phyloP scores from a whole-genome alignment of 1,140 invertebrate genomes.

The Trissolcus basalis region DNA sequence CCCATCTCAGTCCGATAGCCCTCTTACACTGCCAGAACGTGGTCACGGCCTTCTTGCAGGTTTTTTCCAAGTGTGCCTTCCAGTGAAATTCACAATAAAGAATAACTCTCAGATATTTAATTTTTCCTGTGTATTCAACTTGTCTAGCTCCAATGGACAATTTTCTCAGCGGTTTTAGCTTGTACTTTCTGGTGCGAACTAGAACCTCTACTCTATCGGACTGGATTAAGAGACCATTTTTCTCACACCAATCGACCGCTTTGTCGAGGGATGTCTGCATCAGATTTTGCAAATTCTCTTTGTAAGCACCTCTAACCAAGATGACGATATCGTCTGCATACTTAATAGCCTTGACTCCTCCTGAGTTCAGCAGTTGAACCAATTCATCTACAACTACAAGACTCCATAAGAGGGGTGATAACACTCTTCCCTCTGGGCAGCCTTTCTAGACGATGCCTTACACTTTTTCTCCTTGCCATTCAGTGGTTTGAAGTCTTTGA shows the following conservation, averaged over 20 bases:
- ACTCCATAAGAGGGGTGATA: conserved; percentile 16
- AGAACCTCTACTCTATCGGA: background rate
- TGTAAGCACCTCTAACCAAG: too few relatives aligned
- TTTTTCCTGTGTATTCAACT: background rate
- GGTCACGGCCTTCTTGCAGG: conserved; percentile 2
- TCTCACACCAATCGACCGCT: background rate
- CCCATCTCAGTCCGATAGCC: too few relatives aligned
- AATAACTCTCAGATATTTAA: too few relatives aligned
- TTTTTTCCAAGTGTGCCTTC: background rate
- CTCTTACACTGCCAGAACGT: conserved; percentile 21
- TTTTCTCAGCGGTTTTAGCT: too few relatives aligned
- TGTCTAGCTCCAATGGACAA: conserved; percentile 1
- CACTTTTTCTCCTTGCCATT: conserved; percentile 1
- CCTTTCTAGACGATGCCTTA: conserved; percentile 10
- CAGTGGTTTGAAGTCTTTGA: too few relatives aligned
- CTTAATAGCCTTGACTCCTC: background rate
- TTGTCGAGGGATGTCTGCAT: conserved; percentile 2
- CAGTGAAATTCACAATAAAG: too few relatives aligned
- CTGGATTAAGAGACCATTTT: conserved; percentile 14
- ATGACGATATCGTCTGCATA: conserved; percentile 21
- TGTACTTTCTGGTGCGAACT: conserved; percentile 13
- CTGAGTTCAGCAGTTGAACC: too few relatives aligned
- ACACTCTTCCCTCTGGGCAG: conserved; percentile 10
- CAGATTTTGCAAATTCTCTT: background rate
- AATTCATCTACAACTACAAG: conserved; percentile 26